Evolutionary conservation across 2,113 vertebrate species (phyloP).

Genomic region (Perca fluviatilis): DNA sequence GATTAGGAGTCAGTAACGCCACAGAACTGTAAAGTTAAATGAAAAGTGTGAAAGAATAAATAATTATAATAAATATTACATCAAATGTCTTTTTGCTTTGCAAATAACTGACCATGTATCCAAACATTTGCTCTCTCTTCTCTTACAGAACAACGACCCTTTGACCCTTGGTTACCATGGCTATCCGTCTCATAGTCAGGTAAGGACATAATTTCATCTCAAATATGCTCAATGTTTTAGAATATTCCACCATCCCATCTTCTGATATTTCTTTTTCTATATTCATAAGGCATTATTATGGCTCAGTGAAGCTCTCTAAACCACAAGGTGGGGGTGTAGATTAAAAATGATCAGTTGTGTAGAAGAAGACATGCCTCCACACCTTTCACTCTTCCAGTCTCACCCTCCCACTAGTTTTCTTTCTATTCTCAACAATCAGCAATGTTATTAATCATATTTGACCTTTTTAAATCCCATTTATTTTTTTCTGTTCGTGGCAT

Average conservation of each 20-base stretch:
- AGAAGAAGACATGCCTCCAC: slow-evolving; percentile 60
- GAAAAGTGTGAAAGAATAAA: slow-evolving; percentile 5
- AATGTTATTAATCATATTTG: slow-evolving; percentile 32
- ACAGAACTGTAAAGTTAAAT: slow-evolving; percentile 55
- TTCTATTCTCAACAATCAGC: slow-evolving; percentile 15
- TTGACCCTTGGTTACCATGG: slow-evolving; percentile 84
- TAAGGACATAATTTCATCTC: slow-evolving; percentile 60
- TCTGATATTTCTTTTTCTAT: slow-evolving; percentile 9
- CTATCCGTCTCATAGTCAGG: slow-evolving; percentile 83
- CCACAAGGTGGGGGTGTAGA: slow-evolving; percentile 77
- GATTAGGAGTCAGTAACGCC: slow-evolving; percentile 66
- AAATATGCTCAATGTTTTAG: slow-evolving; percentile 7
- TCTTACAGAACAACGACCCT: slow-evolving; percentile 84
- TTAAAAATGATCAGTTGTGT: slow-evolving; percentile 64
- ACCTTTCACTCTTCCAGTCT: slow-evolving; percentile 33
- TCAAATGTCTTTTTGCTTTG: background rate
- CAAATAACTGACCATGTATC: slow-evolving; percentile 26
- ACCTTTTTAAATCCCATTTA: slow-evolving; percentile 13
- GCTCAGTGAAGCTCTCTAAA: slow-evolving; percentile 51
- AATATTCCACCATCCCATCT: slow-evolving; percentile 4
- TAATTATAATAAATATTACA: slow-evolving; percentile 14
- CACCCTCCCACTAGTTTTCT: slow-evolving; percentile 45
- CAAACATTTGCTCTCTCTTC: slow-evolving; percentile 59
- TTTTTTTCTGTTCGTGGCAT: slow-evolving; percentile 20
- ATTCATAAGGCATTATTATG: slow-evolving; percentile 29